Conservation (phyloP, 2,888 invertebrate species). For the Sthenelais limicola region DNA sequence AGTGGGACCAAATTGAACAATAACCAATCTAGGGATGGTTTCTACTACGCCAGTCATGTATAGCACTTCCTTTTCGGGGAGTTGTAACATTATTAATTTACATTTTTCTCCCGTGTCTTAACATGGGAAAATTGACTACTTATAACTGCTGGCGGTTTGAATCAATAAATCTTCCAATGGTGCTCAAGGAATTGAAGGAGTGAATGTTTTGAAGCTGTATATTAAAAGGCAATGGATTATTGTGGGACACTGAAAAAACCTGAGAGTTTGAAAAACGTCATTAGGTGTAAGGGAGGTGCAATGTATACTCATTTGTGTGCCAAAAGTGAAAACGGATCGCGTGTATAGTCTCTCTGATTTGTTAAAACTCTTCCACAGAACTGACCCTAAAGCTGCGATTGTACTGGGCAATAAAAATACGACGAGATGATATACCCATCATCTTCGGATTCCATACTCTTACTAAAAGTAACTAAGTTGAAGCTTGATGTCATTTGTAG, state of each 20-base stretch:
- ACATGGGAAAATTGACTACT: no score
- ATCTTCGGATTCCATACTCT: no score
- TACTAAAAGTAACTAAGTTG: no score
- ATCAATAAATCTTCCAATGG: slow-evolving; percentile 5
- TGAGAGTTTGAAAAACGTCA: not conserved
- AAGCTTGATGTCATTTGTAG: no score
- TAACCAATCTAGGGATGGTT: slow-evolving; percentile 1
- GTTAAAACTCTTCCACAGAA: no score
- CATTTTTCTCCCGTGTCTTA: no score
- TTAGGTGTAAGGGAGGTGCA: not conserved
- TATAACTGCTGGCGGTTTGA: no score
- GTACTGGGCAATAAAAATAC: no score
- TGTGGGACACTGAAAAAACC: not conserved
- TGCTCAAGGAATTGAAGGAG: not conserved
- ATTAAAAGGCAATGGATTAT: not conserved
- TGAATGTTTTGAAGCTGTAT: not conserved
- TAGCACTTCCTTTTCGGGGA: not conserved
- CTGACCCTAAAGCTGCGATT: no score
- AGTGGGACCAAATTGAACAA: not conserved
- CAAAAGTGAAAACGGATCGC: not conserved
- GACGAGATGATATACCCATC: no score
- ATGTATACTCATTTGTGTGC: not conserved
- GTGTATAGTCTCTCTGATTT: no score
- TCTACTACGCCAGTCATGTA: slow-evolving; percentile 34
- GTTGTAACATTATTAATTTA: not conserved